phyloP scores from a whole-genome alignment of 2,888 invertebrate genomes.

The Operophtera brumata region DNA sequence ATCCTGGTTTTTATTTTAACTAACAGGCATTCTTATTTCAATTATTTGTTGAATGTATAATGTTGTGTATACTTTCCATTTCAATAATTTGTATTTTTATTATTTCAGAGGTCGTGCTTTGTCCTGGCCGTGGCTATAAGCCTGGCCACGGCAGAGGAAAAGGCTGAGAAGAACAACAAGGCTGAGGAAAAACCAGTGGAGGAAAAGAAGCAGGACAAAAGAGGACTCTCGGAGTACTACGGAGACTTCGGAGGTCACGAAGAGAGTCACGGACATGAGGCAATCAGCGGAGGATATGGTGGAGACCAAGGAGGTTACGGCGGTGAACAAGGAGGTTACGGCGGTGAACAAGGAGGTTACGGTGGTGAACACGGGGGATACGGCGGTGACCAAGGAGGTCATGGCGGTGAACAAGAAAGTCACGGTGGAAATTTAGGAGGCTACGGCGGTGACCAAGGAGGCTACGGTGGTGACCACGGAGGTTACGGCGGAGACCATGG shows the following conservation, averaged over 20 bases:
- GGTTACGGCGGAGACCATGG: conserved; percentile 3
- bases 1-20: too few relatives aligned
- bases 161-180: conserved; percentile 68
- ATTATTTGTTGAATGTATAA: too few relatives aligned
- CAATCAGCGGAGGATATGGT: conserved; percentile 42
- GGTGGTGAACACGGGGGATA: conserved; percentile 39
- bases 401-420: conserved; percentile 29
- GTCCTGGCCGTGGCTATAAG: conserved; percentile 78
- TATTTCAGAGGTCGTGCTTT: conserved; percentile 70
- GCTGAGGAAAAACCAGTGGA: conserved; percentile 68
- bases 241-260: conserved; percentile 61
- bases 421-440: conserved; percentile 29
- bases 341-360: conserved; percentile 41
- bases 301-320: conserved; percentile 38
- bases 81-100: conserved; percentile 8
- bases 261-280: conserved; percentile 46
- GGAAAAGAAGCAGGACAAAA: conserved; percentile 80
- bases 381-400: conserved; percentile 35
- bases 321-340: conserved; percentile 35
- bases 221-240: conserved; percentile 77
- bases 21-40: too few relatives aligned
- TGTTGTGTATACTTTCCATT: too few relatives aligned
- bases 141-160: conserved; percentile 80
- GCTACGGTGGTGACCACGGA: conserved; percentile 32
- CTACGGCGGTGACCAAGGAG: conserved; percentile 35